phyloP scores from a whole-genome alignment of 2,113 vertebrate genomes.

The Gobius niger region DNA sequence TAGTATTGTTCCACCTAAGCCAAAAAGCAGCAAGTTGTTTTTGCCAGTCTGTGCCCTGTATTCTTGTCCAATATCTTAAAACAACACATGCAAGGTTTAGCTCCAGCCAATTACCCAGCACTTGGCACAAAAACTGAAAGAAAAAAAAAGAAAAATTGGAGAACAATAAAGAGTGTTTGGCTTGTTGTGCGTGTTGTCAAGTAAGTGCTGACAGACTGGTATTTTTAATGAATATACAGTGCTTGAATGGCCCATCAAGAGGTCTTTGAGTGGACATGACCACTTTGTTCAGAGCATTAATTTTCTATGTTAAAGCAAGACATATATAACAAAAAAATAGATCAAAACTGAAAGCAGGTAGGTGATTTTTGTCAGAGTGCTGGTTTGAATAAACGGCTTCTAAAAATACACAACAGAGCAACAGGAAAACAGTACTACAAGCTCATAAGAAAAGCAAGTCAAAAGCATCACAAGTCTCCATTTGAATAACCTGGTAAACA shows the following conservation, averaged over 20 bases:
- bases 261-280: constrained; percentile 73
- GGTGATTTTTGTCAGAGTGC: constrained; percentile 23
- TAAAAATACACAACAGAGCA: background rate
- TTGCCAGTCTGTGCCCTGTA: constrained; percentile 69
- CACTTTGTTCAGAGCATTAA: constrained; percentile 73
- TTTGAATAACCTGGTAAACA: too few species aligned
- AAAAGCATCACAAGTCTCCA: background rate
- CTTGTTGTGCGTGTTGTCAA: constrained; percentile 75
- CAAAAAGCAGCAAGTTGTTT: constrained; percentile 57
- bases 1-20: constrained; percentile 56
- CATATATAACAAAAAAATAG: constrained; percentile 48
- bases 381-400: background rate
- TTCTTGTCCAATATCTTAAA: constrained; percentile 82
- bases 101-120: constrained; percentile 80
- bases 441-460: background rate
- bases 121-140: constrained; percentile 75
- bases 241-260: constrained; percentile 80
- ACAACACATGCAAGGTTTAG: constrained; percentile 77
- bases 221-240: constrained; percentile 81
- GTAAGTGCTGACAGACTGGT: constrained; percentile 80
- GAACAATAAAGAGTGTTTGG: constrained; percentile 73
- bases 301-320: constrained; percentile 68
- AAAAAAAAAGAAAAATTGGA: constrained; percentile 75
- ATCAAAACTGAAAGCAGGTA: constrained; percentile 46
- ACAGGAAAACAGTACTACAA: background rate